Evolutionary conservation across 2,113 vertebrate genomes (phyloP).

Genomic region (Progne subis): DNA sequence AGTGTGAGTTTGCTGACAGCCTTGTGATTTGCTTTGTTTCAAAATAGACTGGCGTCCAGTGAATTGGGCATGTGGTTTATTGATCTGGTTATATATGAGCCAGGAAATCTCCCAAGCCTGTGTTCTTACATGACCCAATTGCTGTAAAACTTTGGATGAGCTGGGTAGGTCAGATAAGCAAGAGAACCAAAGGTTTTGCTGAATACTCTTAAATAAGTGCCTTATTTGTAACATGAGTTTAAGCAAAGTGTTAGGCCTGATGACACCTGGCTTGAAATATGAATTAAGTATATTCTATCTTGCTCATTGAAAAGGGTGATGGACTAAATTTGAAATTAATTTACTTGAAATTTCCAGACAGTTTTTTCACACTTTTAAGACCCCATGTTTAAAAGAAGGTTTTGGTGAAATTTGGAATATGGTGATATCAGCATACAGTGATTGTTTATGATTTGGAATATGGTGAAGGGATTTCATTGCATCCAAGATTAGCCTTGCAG

Average conservation of each 20-base stretch:
- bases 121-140: neutral
- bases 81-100: constrained; percentile 8
- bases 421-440: neutral
- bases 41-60: neutral
- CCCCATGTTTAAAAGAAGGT: neutral
- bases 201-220: neutral
- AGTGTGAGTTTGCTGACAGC: neutral
- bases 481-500: neutral
- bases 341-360: neutral
- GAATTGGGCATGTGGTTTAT: neutral
- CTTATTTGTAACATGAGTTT: neutral
- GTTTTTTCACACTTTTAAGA: neutral
- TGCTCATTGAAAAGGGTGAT: neutral
- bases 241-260: neutral
- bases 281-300: neutral
- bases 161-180: neutral
- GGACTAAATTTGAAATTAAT: neutral
- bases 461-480: neutral
- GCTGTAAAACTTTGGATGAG: neutral
- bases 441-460: neutral
- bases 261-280: neutral
- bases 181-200: neutral
- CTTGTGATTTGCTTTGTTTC: constrained; percentile 8
- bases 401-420: neutral
- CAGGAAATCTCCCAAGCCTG: neutral